These are phyloP conservation scores for Onchidella celtica DNA, from an alignment of 2,888 invertebrate genomes.

Conservation along the genomic window DNA sequence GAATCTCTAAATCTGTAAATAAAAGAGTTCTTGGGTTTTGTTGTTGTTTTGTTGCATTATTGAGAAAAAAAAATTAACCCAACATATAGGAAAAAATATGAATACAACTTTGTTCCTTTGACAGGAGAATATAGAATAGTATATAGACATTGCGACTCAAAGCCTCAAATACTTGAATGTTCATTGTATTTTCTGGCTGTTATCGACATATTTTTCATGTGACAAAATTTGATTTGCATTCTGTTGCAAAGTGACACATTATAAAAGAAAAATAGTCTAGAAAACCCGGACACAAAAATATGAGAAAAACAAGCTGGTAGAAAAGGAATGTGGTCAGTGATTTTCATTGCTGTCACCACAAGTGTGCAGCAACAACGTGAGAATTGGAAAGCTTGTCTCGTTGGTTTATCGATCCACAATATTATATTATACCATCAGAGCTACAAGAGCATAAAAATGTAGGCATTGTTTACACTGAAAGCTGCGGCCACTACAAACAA, in stretches of 20 bases:
- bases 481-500: not conserved
- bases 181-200: no score
- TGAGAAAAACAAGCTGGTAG: not conserved
- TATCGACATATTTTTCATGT: no score
- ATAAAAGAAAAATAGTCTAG: not conserved
- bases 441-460: not conserved
- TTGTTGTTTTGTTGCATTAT: no score
- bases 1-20: constrained; percentile 6
- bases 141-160: no score
- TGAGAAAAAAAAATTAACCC: no score
- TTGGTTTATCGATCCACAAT: not conserved
- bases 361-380: not conserved
- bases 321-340: not conserved
- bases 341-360: not conserved
- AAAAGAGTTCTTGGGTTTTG: constrained; percentile 7
- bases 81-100: no score
- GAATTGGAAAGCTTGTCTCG: constrained; percentile 2
- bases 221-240: no score
- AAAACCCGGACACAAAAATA: not conserved
- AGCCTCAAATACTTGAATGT: no score
- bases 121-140: no score
- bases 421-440: not conserved
- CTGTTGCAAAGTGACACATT: not conserved
- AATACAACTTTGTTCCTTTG: no score
- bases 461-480: constrained; percentile 33